Conservation (phyloP, 2,113 vertebrate species). For the Phyllostomus hastatus region DNA sequence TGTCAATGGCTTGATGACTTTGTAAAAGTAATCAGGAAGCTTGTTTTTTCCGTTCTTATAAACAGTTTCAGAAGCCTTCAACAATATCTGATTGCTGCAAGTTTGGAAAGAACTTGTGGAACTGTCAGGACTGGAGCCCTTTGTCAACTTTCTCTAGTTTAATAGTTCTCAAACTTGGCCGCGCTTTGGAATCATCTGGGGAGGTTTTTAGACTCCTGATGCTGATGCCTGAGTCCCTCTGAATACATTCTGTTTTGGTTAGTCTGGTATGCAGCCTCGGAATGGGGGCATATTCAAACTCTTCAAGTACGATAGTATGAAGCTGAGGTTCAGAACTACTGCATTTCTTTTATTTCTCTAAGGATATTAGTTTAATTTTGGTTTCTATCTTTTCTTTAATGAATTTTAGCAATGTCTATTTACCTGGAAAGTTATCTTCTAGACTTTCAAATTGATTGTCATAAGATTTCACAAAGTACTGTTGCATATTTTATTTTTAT, state of each 20-base stretch:
- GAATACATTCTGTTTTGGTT: neutral
- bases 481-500: neutral
- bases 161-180: neutral
- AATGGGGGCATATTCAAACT: neutral
- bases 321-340: neutral
- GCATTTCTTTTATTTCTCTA: neutral
- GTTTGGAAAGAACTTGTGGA: neutral
- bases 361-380: neutral
- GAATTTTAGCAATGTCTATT: neutral
- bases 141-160: neutral
- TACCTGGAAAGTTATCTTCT: neutral
- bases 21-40: neutral
- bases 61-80: neutral
- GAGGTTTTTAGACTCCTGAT: neutral
- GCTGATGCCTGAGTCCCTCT: neutral
- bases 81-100: neutral
- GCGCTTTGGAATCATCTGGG: neutral
- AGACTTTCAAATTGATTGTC: neutral
- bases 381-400: neutral
- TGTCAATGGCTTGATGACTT: neutral
- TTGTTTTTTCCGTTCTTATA: neutral
- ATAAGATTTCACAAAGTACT: neutral
- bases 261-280: neutral
- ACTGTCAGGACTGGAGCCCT: neutral
- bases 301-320: neutral